Evolutionary conservation across 2,888 invertebrate genomes (phyloP), one percentile per base, ranked within the genome.

Genomic region (Enoplolaimus lenunculus): DNA sequence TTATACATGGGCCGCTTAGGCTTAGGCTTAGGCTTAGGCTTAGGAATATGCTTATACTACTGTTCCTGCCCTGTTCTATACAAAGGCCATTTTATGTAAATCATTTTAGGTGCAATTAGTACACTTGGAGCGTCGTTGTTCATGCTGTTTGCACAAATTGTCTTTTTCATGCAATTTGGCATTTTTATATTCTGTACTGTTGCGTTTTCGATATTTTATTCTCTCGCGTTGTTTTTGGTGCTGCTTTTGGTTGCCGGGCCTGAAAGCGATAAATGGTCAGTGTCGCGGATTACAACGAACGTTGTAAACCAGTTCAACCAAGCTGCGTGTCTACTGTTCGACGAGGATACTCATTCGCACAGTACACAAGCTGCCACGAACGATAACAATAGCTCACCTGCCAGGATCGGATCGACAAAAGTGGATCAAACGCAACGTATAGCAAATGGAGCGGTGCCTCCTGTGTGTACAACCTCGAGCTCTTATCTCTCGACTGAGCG

Each of bases 111-210:
- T 1, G 79, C 79, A 21, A 73, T 75, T 34, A 79, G 78, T 16
- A 78, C 79, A 1, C 71, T 78, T 0, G 79, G 79, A 0, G 78
- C 78, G 2, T 75, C 79, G 0, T 26, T 76, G 26, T 79, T 79
- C 71, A 76, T 79, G 74, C 75, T 79, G 45, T 73, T 77, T 28
- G 76, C 79, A 2, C 35, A 78, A 72, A 74, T 79, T 34, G 75
- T 75, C 7, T 79, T 79, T 74, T 77, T 79, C 71, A 67, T 75
- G 26, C 79, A 79, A 73, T 79, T 79, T 71, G 79, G 79, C 0
- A 71, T 79, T 16, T 79, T 79, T 71, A 74, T 79, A 72, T 78
- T 79, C 73, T 75, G 75, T 30, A 79, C 79, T 2, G 75, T 79
- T 29, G 76, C 76, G 13, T 77, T 79, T 71, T 79, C 79, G 3